Conservation (phyloP, 2,888 invertebrate genomes). For the Drosophila cracens region DNA sequence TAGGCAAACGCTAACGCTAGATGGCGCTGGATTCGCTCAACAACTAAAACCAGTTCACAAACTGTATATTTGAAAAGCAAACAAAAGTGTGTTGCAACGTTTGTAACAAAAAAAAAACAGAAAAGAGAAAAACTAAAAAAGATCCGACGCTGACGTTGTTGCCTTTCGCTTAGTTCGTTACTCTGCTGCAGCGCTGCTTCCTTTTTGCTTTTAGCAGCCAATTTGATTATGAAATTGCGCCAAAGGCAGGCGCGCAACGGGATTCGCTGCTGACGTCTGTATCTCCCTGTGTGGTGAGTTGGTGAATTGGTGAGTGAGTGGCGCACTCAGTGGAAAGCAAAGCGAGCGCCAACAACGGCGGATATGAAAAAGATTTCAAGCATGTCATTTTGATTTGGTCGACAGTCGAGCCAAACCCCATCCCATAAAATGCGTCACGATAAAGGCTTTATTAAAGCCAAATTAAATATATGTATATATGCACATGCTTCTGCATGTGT, state of each 20-base stretch:
- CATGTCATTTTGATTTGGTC: conserved; percentile 24
- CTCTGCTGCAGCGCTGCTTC: conserved; percentile 24
- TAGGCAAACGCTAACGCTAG: conserved; percentile 35
- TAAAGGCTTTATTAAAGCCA: background rate
- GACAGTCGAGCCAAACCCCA: background rate
- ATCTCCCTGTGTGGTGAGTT: conserved; percentile 11
- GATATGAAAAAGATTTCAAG: conserved; percentile 32
- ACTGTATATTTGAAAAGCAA: conserved; percentile 41
- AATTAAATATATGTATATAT: background rate
- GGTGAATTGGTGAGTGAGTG: conserved; percentile 15
- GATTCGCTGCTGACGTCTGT: conserved; percentile 13
- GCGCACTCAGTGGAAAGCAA: conserved; percentile 18
- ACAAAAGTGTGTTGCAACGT: conserved; percentile 58
- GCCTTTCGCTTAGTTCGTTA: conserved; percentile 42
- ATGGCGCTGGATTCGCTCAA: conserved; percentile 49
- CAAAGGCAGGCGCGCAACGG: conserved; percentile 27
- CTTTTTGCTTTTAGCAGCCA: conserved; percentile 49
- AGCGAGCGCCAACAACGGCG: conserved; percentile 7
- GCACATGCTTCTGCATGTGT: background rate
- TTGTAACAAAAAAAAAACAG: conserved; percentile 3
- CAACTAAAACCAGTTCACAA: conserved; percentile 61
- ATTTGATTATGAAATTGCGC: conserved; percentile 64
- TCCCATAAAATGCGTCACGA: conserved; percentile 32
- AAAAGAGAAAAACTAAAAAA: conserved; percentile 51
- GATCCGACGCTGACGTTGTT: conserved; percentile 51